Evolutionary conservation across 2,797 vertebrate genomes (phyloP).

Genomic region (Austrolebias charrua): DNA sequence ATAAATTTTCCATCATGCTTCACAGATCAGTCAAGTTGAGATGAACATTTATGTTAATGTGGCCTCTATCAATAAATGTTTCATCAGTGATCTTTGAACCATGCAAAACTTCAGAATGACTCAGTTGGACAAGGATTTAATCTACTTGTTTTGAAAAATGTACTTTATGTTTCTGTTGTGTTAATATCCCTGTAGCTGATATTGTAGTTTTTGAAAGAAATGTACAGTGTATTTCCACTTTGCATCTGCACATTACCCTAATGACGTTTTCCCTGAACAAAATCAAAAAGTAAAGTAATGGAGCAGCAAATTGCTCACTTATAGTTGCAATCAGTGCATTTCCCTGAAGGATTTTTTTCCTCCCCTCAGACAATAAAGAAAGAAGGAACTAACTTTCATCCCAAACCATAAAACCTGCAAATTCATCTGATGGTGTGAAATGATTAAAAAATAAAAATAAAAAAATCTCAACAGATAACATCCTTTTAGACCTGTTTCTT

Average conservation of each 20-base stretch:
- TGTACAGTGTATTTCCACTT: no score
- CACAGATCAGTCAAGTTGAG: no score
- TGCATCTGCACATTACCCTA: slow-evolving; percentile 30
- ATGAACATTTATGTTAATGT: no score
- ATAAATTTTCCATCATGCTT: no score
- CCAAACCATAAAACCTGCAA: slow-evolving; percentile 24
- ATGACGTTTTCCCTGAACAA: slow-evolving; percentile 22
- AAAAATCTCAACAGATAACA: slow-evolving; percentile 14
- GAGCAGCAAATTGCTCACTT: slow-evolving; percentile 46
- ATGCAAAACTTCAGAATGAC: background rate
- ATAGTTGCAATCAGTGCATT: slow-evolving; percentile 43
- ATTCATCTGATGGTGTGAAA: background rate
- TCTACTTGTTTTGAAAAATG: background rate
- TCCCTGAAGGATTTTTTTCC: slow-evolving; percentile 25
- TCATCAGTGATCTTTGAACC: no score
- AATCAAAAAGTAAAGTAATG: slow-evolving; percentile 48
- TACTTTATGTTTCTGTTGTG: background rate
- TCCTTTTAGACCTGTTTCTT: slow-evolving; percentile 4
- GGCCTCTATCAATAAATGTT: no score
- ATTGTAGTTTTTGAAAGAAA: no score
- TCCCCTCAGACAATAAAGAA: slow-evolving; percentile 40
- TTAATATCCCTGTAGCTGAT: no score
- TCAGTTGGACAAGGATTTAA: background rate
- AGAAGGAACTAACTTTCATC: slow-evolving; percentile 40
- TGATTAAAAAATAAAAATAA: no score